phyloP scores from a whole-genome alignment of 2,797 vertebrate genomes.

The Danio jaintianensis region DNA sequence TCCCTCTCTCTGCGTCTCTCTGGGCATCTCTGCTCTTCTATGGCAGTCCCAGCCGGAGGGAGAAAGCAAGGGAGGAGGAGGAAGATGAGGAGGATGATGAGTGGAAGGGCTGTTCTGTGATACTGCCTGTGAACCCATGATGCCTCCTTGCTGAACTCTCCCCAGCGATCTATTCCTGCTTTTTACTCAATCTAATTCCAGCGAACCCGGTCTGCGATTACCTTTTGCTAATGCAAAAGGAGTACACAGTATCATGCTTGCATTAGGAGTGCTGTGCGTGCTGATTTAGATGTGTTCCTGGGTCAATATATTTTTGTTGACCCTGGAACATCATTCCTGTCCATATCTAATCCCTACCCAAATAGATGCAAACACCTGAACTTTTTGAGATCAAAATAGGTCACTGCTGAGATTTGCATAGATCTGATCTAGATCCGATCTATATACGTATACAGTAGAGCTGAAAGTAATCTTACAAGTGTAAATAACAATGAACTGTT shows the following conservation, averaged over 20 bases:
- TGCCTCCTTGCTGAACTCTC: conserved; percentile 66
- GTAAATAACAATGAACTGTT: too few species aligned
- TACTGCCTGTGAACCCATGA: conserved; percentile 77
- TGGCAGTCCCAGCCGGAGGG: conserved; percentile 74
- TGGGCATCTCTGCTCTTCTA: conserved; percentile 77
- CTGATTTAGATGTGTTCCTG: too few species aligned
- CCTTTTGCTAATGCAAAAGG: conserved; percentile 1
- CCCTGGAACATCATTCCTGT: too few species aligned
- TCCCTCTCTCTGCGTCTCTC: conserved; percentile 71
- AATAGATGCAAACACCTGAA: too few species aligned
- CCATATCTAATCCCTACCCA: too few species aligned
- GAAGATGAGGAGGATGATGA: conserved; percentile 37
- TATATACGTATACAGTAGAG: too few species aligned
- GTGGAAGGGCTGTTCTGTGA: conserved; percentile 67
- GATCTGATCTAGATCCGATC: too few species aligned
- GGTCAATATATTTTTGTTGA: too few species aligned
- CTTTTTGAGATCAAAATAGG: too few species aligned
- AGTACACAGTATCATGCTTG: conserved; percentile 6
- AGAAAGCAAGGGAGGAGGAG: conserved; percentile 44
- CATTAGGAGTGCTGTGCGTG: background rate
- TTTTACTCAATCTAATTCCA: conserved; percentile 43
- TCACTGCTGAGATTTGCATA: too few species aligned
- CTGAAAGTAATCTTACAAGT: too few species aligned
- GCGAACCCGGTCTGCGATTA: conserved; percentile 30
- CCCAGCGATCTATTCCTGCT: conserved; percentile 43